Evolutionary conservation across 2,113 vertebrate species (phyloP), one percentile per base, ranked within the genome.

Genomic region (Eulemur macaco): DNA sequence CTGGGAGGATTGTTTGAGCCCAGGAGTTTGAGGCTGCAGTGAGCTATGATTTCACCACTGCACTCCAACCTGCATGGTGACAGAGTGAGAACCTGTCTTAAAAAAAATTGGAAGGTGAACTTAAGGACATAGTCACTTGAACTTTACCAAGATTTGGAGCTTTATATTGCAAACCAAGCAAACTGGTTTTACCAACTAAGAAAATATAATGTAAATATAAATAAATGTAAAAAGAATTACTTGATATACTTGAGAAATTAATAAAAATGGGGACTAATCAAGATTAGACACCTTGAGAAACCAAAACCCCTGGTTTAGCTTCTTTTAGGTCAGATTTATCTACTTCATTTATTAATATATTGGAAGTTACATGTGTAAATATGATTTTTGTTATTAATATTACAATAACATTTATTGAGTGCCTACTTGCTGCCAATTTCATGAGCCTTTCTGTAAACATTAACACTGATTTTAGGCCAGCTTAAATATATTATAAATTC

Each of bases 401-500:
- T 21, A n/a, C 76, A 76, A 78, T 20, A 73, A 56, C 54, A 11
- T 85, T 95, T 85, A 56, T 95, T 80, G 21, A 81, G 6, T 74
- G 47, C 58, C 69, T 92, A 25, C 12, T 85, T 96, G 37, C 34
- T 92, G 64, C 34, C 64, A 86, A 11, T 80, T 92, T 92, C 63
- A 78, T 60, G 74, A 86, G 29, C 27, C 37, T 88, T 92, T 84
- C 68, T 91, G 64, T 92, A 89, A 78, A 56, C n/a, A 60, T 88
- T 71, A 95, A 73, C 12, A 60, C 11, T 96, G 66, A 86, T 42
- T 94, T 56, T 60, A 82, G 58, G 47, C 58, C 68, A 95, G 23
- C 66, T 88, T 92, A 92, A 86, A 73, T 89, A 14, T 94, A 52
- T 92, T 68, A 34, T 50, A 92, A 92, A 80, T 85, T 94, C 56